phyloP scores from a whole-genome alignment of 2,888 invertebrate genomes.

The Crocallis elinguaria region DNA sequence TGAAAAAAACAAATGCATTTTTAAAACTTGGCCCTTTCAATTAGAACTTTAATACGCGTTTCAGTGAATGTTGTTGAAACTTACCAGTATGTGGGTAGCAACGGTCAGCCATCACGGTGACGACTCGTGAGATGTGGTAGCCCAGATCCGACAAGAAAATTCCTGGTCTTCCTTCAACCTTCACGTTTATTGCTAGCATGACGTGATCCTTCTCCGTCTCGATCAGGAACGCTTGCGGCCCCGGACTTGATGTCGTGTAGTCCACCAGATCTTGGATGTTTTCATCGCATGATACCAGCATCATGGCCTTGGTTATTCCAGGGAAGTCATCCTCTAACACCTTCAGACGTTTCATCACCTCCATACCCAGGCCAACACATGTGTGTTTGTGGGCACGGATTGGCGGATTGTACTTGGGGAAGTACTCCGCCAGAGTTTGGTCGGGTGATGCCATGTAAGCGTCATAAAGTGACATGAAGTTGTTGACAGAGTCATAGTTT shows the following conservation, averaged over 20 bases:
- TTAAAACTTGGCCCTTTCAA: neutral
- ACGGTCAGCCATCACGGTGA: conserved; percentile 94
- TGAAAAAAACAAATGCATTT: conserved; percentile 44
- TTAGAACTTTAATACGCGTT: too few relatives aligned
- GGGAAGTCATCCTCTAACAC: conserved; percentile 86
- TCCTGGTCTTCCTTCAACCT: conserved; percentile 90
- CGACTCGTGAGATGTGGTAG: conserved; percentile 94
- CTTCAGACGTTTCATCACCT: conserved; percentile 89
- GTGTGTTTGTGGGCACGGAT: conserved; percentile 93
- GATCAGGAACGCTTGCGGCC: conserved; percentile 85
- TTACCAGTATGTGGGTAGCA: conserved; percentile 95
- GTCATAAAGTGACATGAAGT: conserved; percentile 90
- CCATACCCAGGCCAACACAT: conserved; percentile 95
- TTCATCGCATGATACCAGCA: conserved; percentile 95
- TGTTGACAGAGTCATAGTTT: conserved; percentile 95
- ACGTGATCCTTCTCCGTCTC: conserved; percentile 95
- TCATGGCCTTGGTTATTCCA: conserved; percentile 88
- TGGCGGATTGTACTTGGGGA: conserved; percentile 92
- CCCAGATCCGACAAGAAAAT: conserved; percentile 94
- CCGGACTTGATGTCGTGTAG: conserved; percentile 86
- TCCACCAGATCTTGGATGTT: conserved; percentile 87
- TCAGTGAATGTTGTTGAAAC: conserved; percentile 19
- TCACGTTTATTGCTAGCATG: conserved; percentile 90
- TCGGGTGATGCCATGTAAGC: conserved; percentile 88
- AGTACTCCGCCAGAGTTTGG: conserved; percentile 89